Percentiles rank a stretch among this genome's conserved stretches.
Conservation (phyloP, 92 coral and sea anemone genomes). For the Hydrozoanthus gracilis region DNA sequence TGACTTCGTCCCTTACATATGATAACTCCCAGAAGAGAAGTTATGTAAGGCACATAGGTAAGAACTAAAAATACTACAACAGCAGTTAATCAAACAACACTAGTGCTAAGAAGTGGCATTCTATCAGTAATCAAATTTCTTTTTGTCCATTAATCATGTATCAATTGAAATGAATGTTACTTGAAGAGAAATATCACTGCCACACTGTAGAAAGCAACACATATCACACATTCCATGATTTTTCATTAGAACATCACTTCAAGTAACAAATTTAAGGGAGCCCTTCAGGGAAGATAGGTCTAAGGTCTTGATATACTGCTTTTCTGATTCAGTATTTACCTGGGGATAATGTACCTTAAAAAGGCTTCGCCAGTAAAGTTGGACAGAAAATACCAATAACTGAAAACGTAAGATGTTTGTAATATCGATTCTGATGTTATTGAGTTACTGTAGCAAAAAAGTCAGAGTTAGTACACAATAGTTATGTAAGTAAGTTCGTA, state of each 20-base stretch:
- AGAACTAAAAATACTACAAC: conserved; percentile 20
- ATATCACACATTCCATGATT: conserved; percentile 44
- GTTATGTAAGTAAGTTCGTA: neutral
- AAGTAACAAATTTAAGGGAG: conserved; percentile 57
- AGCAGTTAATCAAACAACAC: conserved; percentile 21
- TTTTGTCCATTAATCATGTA: neutral
- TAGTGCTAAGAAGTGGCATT: conserved; percentile 38
- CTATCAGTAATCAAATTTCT: neutral
- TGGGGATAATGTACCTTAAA: neutral
- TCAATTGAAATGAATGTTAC: conserved; percentile 11
- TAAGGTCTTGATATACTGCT: conserved; percentile 60
- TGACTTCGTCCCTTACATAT: too few species aligned
- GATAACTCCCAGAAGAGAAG: too few species aligned
- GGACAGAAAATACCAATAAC: conserved; percentile 21
- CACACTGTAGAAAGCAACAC: conserved; percentile 43
- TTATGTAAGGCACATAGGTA: too few species aligned
- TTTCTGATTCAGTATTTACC: neutral
- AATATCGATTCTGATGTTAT: neutral
- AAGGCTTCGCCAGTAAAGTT: conserved; percentile 1
- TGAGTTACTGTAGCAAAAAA: neutral
- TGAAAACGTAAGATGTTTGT: conserved; percentile 11
- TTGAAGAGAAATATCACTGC: conserved; percentile 29
- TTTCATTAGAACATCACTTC: conserved; percentile 59
- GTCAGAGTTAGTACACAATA: conserved; percentile 21
- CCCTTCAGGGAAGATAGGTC: conserved; percentile 59